Evolutionary conservation across 2,113 vertebrate genomes (phyloP), one percentile per base, ranked within the genome.

Genomic region (Nibea coibor): DNA sequence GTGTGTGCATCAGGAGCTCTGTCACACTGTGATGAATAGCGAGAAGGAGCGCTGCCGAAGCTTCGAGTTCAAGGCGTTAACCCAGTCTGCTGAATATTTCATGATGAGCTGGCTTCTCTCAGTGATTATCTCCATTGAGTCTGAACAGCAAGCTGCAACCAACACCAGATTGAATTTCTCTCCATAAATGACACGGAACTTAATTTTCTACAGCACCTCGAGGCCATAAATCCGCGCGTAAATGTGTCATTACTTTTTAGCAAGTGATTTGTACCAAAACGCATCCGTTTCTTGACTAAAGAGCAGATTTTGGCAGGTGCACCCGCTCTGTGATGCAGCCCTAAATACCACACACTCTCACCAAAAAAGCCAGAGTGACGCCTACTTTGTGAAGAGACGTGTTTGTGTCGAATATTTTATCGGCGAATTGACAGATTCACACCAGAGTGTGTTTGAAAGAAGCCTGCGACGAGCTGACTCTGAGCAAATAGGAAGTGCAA

Each of bases 1-100:
- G 98, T 99, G 86, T 94, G 97, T 96, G 75, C 26, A 31, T 58
- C 26, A 15, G 48, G 42, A 24, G 57, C 77, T 62, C 28, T 16
- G 54, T 65, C 39, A 20, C 63, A 39, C 63, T 10, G 45, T 58
- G 80, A 42, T 85, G 56, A 83, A 81, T 53, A 39, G 72, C 12
- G 53, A 35, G 28, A 59, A 16, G 67, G 59, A 63, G 4, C 48
- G 0, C 67, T 63, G 81, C 61, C 72, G 67, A 24, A 62, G 75
- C 71, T 16, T 53, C 69, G 70, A 51, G 66, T 69, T 73, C 35
- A 69, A 64, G 70, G 68, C 48, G 12, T 72, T 81, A 59, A 72
- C 56, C 75, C 76, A 26, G 10, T 16, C 24, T 80, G 66, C 73
- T 88, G 62, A 90, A 88, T 90, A 73, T 88, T 89, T 88, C 17